Evolutionary conservation across 2,113 vertebrate species (phyloP).

Genomic region (Uropsilus gracilis): DNA sequence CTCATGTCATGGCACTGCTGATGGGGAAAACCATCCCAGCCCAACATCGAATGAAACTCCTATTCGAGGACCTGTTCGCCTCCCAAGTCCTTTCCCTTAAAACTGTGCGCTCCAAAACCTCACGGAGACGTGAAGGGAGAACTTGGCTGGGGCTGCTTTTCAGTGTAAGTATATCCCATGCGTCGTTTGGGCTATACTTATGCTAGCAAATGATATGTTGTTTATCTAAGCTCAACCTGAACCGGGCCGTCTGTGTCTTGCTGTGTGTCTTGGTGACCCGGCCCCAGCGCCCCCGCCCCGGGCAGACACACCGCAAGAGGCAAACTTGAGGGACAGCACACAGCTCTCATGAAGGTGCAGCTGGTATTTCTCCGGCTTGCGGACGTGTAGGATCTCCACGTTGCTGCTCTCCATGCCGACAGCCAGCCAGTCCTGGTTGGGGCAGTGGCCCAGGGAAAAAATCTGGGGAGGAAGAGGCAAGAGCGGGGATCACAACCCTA

Average conservation of each 20-base stretch:
- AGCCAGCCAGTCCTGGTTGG: slow-evolving; percentile 91
- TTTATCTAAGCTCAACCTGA: background rate
- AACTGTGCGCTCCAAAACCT: no score
- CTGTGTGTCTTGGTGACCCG: accelerated
- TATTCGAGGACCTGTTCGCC: no score
- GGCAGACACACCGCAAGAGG: slow-evolving; percentile 88
- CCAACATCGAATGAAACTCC: no score
- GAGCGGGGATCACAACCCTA: background rate
- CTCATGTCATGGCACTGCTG: no score
- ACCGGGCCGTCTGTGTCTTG: background rate
- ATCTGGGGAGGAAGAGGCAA: slow-evolving; percentile 80
- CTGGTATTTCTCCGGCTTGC: slow-evolving; percentile 92
- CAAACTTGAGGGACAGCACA: slow-evolving; percentile 93
- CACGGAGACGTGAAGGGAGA: no score
- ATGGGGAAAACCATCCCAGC: no score
- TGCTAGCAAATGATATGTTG: background rate
- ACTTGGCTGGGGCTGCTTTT: background rate
- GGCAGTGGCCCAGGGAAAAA: slow-evolving; percentile 93
- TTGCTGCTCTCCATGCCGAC: slow-evolving; percentile 93
- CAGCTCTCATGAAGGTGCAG: slow-evolving; percentile 94
- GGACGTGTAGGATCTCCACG: slow-evolving; percentile 91
- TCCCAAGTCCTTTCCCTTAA: no score
- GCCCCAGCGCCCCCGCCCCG: accelerated
- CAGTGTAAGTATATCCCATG: background rate
- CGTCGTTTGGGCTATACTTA: background rate